Evolutionary conservation across 2,888 invertebrate species (phyloP), one percentile per base, ranked within the genome.

Genomic region (Andrena marginata): DNA sequence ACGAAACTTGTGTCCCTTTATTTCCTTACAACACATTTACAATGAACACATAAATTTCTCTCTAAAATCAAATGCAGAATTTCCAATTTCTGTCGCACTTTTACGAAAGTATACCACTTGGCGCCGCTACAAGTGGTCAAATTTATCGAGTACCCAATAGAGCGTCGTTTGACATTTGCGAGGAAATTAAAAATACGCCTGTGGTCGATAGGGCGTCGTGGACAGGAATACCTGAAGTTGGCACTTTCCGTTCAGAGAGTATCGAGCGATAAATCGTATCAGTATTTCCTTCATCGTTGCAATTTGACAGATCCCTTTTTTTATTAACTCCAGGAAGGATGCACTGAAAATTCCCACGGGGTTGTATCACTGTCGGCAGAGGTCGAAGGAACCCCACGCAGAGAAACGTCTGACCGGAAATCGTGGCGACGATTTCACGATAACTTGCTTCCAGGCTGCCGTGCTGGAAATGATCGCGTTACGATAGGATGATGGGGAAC

Each of bases 401-500:
- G 23, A 63, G 78, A 69, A 79, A 78, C 78, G 26, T 49, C 49
- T 59, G 54, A 60, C 56, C 62, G 70, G 77, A 78, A 77, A 23
- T 0, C 6, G 2, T 10, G 13, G 31, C 42, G 51, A 35, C 59
- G 59, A 60, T 75, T 71, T 51, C 35, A 65, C 35, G 70, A 79
- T 70, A 29, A 51, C 31, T 68, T 49, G 54, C 65, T 70, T 62
- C 63, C 63, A 63, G 48, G 23, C 48, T 54, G 60, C 33, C 72
- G 54, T 54, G 35, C 63, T 63, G 56, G 62, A 75, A 76, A 78
- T 69, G 74, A 84, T 75, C 48, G 26, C 35, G 51, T 72, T 73
- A 64, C 78, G 80, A 82, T 77, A 85, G 80, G 56, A 87, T 77
- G 77, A 91, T 90, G 92, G 92, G 91, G 87, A 92, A 87, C 86